Evolutionary conservation across 37 sponge, comb jelly and placozoan genomes (phyloP).

Genomic region (Hexactinellida sp.): DNA sequence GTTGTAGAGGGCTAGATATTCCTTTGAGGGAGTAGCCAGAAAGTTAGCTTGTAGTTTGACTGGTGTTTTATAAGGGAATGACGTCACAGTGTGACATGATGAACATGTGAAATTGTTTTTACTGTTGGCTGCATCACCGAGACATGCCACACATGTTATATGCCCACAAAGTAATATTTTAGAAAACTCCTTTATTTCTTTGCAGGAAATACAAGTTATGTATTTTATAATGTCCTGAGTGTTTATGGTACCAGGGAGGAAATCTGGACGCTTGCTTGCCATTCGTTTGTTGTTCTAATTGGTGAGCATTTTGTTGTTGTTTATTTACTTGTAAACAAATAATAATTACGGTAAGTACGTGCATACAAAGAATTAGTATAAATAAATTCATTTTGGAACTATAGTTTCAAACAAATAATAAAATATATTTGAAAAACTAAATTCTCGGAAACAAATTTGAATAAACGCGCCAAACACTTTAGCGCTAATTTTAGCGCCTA

Average conservation of each 20-base stretch:
- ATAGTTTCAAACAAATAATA: no score
- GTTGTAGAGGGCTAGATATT: neutral
- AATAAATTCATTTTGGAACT: no score
- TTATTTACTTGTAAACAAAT: no score
- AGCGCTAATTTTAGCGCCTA: no score
- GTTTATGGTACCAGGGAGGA: neutral
- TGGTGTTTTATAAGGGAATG: neutral
- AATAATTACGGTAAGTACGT: no score
- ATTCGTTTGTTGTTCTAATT: neutral
- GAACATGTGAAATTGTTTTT: neutral
- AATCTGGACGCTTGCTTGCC: neutral
- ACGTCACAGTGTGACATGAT: neutral
- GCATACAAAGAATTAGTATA: no score
- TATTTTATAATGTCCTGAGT: neutral
- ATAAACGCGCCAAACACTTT: no score
- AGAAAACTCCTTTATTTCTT: neutral
- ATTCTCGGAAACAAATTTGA: no score
- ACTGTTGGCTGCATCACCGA: slow-evolving; percentile 1
- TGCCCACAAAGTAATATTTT: neutral
- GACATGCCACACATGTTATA: neutral
- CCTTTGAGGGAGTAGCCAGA: neutral
- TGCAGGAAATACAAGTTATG: neutral
- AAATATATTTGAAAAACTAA: no score
- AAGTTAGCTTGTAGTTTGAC: neutral
- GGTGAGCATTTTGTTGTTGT: neutral